Evolutionary conservation across 1,140 invertebrate genomes (phyloP).

Genomic region (Antheraea pernyi): DNA sequence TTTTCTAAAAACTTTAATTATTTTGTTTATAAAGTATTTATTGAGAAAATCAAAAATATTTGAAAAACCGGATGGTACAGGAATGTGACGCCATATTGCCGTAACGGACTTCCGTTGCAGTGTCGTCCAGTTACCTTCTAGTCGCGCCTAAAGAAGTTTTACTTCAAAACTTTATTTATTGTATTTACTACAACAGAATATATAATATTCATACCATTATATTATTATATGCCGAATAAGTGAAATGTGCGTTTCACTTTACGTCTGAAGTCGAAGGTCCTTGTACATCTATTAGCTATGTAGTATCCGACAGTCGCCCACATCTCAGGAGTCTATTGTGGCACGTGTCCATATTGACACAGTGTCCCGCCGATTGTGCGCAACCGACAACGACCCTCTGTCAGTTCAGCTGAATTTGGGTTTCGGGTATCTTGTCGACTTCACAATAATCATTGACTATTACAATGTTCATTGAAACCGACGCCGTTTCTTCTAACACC

Average conservation of each 20-base stretch:
- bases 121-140: no score
- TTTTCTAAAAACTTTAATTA: no score
- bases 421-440: slow-evolving; percentile 18
- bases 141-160: no score
- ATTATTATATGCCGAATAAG: neutral
- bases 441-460: slow-evolving; percentile 19
- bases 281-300: slow-evolving; percentile 34
- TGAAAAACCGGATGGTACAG: no score
- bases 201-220: no score
- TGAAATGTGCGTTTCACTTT: slow-evolving; percentile 2
- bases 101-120: no score
- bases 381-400: slow-evolving; percentile 53
- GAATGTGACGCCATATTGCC: no score
- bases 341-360: slow-evolving; percentile 64
- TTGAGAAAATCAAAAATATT: no score
- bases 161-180: no score
- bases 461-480: slow-evolving; percentile 16
- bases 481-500: no score
- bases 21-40: no score
- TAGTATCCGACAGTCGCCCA: slow-evolving; percentile 44
- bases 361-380: slow-evolving; percentile 51
- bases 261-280: slow-evolving; percentile 30
- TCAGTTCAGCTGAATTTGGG: slow-evolving; percentile 41
- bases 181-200: neutral
- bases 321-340: slow-evolving; percentile 51